Conservation (phyloP, 2,888 invertebrate genomes). For the Pterostichus madidus region DNA sequence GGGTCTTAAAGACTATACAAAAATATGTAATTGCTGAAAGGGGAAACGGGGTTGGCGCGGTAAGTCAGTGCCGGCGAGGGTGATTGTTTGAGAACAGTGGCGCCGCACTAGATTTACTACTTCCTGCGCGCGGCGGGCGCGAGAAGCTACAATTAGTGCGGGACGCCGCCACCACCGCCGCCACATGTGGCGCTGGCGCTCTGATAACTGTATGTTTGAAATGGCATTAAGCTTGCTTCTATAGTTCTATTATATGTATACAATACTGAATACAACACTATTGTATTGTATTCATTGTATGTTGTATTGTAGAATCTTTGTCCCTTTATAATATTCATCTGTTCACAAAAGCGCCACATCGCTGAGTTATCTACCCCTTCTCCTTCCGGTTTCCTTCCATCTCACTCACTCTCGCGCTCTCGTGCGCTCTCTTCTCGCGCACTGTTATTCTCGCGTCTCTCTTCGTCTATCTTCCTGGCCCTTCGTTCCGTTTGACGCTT, state of each 20-base stretch:
- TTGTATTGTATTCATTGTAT: conserved; percentile 77
- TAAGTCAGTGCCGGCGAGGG: not conserved
- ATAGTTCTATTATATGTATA: conserved; percentile 77
- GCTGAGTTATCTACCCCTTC: conserved; percentile 73
- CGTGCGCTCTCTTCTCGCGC: conserved; percentile 2
- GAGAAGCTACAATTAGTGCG: conserved; percentile 72
- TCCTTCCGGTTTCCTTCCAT: conserved; percentile 53
- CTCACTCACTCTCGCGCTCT: conserved; percentile 3
- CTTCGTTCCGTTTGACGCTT: conserved; percentile 38
- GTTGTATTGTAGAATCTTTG: conserved; percentile 77
- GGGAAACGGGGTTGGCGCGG: conserved; percentile 5
- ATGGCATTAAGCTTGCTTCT: conserved; percentile 78
- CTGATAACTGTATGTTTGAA: conserved; percentile 77
- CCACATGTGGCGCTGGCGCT: conserved; percentile 66
- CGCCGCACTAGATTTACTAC: conserved; percentile 70
- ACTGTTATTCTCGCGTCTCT: not conserved
- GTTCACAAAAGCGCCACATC: conserved; percentile 76
- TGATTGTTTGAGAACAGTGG: conserved; percentile 52
- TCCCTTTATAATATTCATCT: conserved; percentile 78
- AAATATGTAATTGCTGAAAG: conserved; percentile 28
- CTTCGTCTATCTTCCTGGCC: conserved; percentile 27
- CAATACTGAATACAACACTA: conserved; percentile 77
- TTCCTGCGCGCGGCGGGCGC: conserved; percentile 67
- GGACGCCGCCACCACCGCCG: conserved; percentile 41
- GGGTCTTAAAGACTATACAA: not conserved